A percentile compares a stretch with the other conserved stretches of the same genome.
Conservation (phyloP, 2,113 vertebrate species). For the Columba livia region DNA sequence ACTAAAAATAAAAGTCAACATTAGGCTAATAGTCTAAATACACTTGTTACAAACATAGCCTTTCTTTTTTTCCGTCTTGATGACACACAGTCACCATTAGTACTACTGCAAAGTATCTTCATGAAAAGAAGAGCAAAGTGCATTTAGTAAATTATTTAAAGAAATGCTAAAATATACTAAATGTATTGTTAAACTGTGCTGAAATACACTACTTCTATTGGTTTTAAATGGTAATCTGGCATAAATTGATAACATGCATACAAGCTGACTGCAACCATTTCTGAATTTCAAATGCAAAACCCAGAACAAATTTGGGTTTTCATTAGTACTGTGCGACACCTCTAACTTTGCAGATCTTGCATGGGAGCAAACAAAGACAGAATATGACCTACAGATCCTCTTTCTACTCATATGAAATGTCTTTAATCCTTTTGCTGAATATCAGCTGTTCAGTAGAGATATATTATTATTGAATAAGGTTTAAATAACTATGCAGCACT, state of each 20-base stretch:
- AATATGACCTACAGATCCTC: not conserved
- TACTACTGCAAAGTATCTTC: not conserved
- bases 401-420: not conserved
- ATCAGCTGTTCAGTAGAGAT: not conserved
- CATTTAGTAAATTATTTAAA: not conserved
- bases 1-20: not conserved
- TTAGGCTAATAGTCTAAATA: not conserved
- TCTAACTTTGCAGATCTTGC: not conserved
- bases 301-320: not conserved
- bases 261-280: not conserved
- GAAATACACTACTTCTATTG: not conserved
- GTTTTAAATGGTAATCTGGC: not conserved
- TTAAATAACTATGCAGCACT: slow-evolving; percentile 19
- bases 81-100: not conserved
- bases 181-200: not conserved
- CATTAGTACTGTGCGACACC: not conserved
- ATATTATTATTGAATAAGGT: not conserved
- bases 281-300: not conserved
- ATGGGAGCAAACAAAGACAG: not conserved
- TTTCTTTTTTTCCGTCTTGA: not conserved
- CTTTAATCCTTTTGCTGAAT: not conserved
- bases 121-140: not conserved
- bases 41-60: not conserved
- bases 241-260: not conserved
- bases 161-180: not conserved